Evolutionary conservation across 2,113 vertebrate species (phyloP), one percentile per base, ranked within the genome.

Genomic region (Paradoxurus hermaphroditus): DNA sequence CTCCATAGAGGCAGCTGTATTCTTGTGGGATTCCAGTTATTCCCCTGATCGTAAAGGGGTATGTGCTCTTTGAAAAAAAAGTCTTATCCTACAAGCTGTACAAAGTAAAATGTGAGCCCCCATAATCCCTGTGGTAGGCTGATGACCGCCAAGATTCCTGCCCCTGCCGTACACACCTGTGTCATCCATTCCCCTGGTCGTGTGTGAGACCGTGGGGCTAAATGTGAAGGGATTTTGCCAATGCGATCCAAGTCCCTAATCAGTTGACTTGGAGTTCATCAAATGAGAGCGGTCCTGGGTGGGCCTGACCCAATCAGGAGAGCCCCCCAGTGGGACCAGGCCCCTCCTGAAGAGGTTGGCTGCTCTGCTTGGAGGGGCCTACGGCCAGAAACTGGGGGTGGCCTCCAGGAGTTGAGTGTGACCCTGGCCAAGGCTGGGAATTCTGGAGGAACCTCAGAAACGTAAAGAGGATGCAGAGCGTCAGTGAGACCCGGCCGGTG

Each of bases 401-500:
- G 53, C 39, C 53, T 25, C 86, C 0, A 16, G 36, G 19, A 56
- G 27, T 49, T 49, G 90, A 25, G n/a, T 41, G n/a, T 10, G 75
- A 56, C n/a, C 27, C 36, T 2, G 13, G 89, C 13, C 19, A 9
- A 77, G 41, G 41, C 18, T 15, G 7, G 73, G 41, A 46, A 16
- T 75, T 29, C 41, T 75, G 13, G 36, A 59, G 15, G 36, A 53
- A 19, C 85, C 65, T 36, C 13, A 7, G 46, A 23, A 53, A 31
- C 18, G 0, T 7, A 11, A 65, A 41, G 39, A 84, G 29, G 29
- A 65, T 4, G 16, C 59, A 1, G 5, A 41, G 65, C 3, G 13
- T 70, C 44, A n/a, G 65, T 0, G 51, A 21, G 19, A 41, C 62
- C 11, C 59, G 7, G 4, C 29, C 0, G 3, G n/a, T 7, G 14